phyloP scores from a whole-genome alignment of 2,113 vertebrate species.

The Heterotilapia buettikoferi region DNA sequence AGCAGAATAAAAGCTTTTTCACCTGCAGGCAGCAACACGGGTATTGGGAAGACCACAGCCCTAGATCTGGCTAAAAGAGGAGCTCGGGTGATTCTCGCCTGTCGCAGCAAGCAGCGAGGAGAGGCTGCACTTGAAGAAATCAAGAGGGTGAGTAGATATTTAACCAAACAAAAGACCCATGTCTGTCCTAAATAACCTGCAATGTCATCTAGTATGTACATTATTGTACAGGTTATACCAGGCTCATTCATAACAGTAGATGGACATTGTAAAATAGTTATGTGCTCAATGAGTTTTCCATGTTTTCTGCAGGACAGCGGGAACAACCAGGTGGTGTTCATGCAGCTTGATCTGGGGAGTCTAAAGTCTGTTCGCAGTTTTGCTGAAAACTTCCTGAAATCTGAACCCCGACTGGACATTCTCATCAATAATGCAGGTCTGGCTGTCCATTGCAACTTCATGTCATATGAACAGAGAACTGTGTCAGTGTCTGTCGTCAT shows the following conservation, averaged over 20 bases:
- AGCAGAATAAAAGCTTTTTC: not conserved
- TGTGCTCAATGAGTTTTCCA: not conserved
- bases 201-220: not conserved
- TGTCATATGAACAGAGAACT: not conserved
- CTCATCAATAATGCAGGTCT: conserved; percentile 92
- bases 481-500: not conserved
- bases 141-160: conserved; percentile 50
- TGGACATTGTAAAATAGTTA: not conserved
- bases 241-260: not conserved
- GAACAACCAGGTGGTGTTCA: conserved; percentile 80
- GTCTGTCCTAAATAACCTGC: not conserved
- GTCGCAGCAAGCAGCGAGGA: conserved; percentile 73
- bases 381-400: conserved; percentile 77
- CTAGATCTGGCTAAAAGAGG: conserved; percentile 85
- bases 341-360: conserved; percentile 84
- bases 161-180: not conserved
- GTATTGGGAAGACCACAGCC: conserved; percentile 84
- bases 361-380: conserved; percentile 81
- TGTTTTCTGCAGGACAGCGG: conserved; percentile 62
- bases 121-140: conserved; percentile 79
- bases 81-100: conserved; percentile 85
- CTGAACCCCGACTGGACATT: conserved; percentile 82
- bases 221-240: not conserved
- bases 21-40: conserved; percentile 79
- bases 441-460: not conserved